Conservation (phyloP, 1,140 invertebrate species). For the Pteromalus puparum region DNA sequence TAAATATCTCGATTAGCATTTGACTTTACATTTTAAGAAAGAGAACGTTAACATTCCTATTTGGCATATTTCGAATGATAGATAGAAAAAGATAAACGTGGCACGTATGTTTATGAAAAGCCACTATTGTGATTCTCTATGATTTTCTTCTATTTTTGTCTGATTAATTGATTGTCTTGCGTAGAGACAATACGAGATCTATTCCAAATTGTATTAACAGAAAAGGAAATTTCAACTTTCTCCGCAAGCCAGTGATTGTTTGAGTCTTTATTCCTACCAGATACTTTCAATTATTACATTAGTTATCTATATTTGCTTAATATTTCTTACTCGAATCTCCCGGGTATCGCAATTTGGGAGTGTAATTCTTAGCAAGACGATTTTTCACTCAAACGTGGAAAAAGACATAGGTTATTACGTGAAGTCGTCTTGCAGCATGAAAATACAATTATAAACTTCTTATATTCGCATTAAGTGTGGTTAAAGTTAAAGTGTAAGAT, state of each 20-base stretch:
- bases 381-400: not conserved
- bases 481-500: constrained; percentile 43
- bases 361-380: constrained; percentile 9
- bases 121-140: constrained; percentile 32
- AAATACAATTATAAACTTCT: constrained; percentile 16
- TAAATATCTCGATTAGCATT: constrained; percentile 42
- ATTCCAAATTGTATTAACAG: not conserved
- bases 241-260: constrained; percentile 32
- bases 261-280: constrained; percentile 15
- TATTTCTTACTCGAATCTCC: constrained; percentile 36
- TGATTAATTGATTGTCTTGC: not conserved
- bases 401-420: constrained; percentile 1
- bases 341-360: constrained; percentile 32
- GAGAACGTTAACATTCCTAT: constrained; percentile 44
- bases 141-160: constrained; percentile 27
- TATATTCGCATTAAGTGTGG: constrained; percentile 32
- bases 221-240: not conserved
- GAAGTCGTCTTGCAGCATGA: constrained; percentile 10
- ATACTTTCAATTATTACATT: constrained; percentile 13
- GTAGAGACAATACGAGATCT: constrained; percentile 1
- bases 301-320: constrained; percentile 10
- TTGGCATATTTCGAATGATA: constrained; percentile 40
- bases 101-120: constrained; percentile 9
- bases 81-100: constrained; percentile 24
- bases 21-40: constrained; percentile 35